Evolutionary conservation across 2,113 vertebrate genomes (phyloP).

Genomic region (Choloepus hoffmanni): DNA sequence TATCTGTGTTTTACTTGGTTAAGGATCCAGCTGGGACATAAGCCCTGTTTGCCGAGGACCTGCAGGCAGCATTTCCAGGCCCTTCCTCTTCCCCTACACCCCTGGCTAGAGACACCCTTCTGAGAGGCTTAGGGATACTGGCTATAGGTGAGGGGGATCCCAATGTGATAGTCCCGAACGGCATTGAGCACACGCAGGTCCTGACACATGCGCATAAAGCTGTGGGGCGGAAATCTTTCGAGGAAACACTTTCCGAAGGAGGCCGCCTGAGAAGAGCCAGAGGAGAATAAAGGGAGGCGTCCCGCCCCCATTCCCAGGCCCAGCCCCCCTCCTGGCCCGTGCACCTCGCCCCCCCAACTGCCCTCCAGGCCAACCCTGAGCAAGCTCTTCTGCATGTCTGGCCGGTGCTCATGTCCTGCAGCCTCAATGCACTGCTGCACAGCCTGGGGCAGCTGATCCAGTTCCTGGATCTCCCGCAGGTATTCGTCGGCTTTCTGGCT

Average conservation of each 20-base stretch:
- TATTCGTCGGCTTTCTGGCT: constrained; percentile 99
- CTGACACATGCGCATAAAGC: constrained; percentile 90
- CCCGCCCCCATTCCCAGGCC: fast-evolving
- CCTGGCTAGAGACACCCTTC: neutral
- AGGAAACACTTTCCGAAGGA: constrained; percentile 95
- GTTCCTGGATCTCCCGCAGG: constrained; percentile 96
- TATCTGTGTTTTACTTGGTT: constrained; percentile 87
- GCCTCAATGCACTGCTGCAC: constrained; percentile 96
- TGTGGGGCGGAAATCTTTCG: constrained; percentile 89
- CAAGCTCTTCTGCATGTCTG: constrained; percentile 93
- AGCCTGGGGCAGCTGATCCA: constrained; percentile 91
- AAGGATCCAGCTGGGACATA: constrained; percentile 74
- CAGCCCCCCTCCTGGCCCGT: neutral
- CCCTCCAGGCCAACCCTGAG: constrained; percentile 89
- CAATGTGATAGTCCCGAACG: constrained; percentile 91
- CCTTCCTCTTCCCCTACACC: neutral
- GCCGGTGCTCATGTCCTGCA: constrained; percentile 92
- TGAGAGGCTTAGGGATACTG: constrained; percentile 87
- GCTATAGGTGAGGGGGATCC: constrained; percentile 91
- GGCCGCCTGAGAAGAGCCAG: constrained; percentile 85
- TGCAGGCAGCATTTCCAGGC: neutral
- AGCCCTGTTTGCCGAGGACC: neutral
- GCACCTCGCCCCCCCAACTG: fast-evolving
- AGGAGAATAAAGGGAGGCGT: fast-evolving
- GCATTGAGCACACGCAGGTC: constrained; percentile 93